Conservation (phyloP, 2,113 vertebrate genomes). For the Petrocephalus zakoni region DNA sequence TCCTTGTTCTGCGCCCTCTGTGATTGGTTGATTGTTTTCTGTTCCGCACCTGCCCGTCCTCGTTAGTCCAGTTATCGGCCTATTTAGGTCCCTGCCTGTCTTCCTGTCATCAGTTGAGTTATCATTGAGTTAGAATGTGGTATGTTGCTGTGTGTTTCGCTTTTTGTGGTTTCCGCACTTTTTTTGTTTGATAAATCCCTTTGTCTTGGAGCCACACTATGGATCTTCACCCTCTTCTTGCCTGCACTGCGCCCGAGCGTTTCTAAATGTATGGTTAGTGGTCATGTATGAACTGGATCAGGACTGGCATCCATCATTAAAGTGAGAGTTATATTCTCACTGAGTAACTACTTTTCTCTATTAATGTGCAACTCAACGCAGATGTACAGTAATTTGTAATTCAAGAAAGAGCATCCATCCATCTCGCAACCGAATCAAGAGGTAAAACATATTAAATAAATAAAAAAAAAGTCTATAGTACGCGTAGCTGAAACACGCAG, state of each 20-base stretch:
- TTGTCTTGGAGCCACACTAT: no score
- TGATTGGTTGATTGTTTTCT: no score
- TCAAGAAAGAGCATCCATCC: not conserved
- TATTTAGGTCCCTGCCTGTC: not conserved
- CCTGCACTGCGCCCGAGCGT: not conserved
- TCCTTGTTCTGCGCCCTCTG: no score
- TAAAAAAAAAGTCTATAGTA: not conserved
- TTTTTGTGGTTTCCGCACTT: no score
- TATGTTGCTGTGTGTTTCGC: no score
- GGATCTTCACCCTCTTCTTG: no score
- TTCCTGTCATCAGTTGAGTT: no score
- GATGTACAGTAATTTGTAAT: not conserved
- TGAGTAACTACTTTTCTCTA: not conserved
- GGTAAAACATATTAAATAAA: not conserved
- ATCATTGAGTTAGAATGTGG: no score
- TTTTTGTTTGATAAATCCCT: no score
- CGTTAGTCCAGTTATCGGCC: not conserved
- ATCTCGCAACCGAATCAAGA: not conserved
- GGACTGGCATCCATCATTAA: not conserved
- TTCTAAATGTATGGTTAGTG: not conserved
- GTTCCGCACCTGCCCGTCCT: no score
- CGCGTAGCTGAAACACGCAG: not conserved
- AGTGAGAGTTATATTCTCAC: not conserved
- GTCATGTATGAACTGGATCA: not conserved
- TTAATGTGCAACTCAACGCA: not conserved